Base-by-base conservation (phyloP, 2,888 invertebrate genomes). In the Apantesis nais region DNA sequence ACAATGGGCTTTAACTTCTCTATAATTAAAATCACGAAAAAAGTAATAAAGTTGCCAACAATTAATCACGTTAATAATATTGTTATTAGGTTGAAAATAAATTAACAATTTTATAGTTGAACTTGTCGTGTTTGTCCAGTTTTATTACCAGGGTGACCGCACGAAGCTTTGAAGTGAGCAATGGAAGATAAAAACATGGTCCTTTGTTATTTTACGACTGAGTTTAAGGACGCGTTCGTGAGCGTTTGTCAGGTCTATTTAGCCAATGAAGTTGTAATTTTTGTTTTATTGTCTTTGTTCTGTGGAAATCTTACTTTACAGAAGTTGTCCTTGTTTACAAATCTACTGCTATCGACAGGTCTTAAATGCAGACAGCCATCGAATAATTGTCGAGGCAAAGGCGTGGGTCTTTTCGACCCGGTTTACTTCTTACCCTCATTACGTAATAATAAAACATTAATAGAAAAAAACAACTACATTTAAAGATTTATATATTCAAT, bases 81-180 rank as follows among this genome's bases (percentile, higher is more conserved):
- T 71, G 68, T 48, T 34, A 63, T 76, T 77, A 77, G 70, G 44
- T 74, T 72, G 25, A 64, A 79, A 77, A 74, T 65, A 70, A 62
- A 71, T 71, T 66, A 70, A 68, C 67, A 65, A 70, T 52, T 71
- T 76, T 68, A 79, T 74, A 62, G 70, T 52, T 31, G 34, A 67
- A 62, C 39, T 62, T 66, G 62, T 70, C 39, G 66, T 70, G 60
- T 66, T 66, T 41, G 65, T 66, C 62, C 69, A 69, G 60, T 70
- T 70, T 66, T 70, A 66, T 62, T 70, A 62, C 22, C 19, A 44
- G 58, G 37, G 64, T 48, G 69, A 61, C 69, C 69, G 65, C 60
- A 65, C 48, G 37, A 55, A 68, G 31, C 55, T 31, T 29, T 61
- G 60, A 37, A 61, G 22, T 48, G 44, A 34, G 37, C 67, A 41